A percentile compares a stretch with the other conserved stretches of the same genome.
phyloP scores from a whole-genome alignment of 2,888 invertebrate species.

The Scaptomyza cyrtandrae region DNA sequence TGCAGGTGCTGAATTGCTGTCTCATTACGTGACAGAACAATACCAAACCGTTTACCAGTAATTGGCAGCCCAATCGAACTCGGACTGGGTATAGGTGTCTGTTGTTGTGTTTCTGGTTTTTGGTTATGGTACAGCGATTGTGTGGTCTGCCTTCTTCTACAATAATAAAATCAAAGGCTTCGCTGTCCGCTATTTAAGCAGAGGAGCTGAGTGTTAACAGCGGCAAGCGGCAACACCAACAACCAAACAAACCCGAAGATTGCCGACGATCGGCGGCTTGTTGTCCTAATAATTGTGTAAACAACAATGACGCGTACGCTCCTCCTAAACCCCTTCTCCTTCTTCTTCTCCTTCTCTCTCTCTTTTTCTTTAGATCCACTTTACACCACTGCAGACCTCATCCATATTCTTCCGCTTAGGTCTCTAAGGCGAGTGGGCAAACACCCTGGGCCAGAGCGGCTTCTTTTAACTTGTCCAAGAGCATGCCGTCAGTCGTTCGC shows the following conservation, averaged over 20 bases:
- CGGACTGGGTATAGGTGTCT: conserved; percentile 10
- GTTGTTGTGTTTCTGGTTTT: conserved; percentile 1
- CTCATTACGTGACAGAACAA: conserved; percentile 73
- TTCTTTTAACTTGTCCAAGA: conserved; percentile 70
- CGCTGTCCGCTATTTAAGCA: conserved; percentile 37
- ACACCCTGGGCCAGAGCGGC: conserved; percentile 62
- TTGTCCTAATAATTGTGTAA: conserved; percentile 83
- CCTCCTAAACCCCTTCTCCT: conserved; percentile 16
- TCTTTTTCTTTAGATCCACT: conserved; percentile 3
- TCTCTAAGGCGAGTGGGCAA: conserved; percentile 61
- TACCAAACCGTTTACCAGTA: conserved; percentile 46
- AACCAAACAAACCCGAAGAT: conserved; percentile 44
- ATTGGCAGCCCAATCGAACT: conserved; percentile 39
- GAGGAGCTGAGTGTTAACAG: conserved; percentile 50
- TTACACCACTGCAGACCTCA: conserved; percentile 18
- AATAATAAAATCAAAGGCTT: conserved; percentile 49
- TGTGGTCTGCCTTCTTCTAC: conserved; percentile 45
- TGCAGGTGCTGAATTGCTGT: conserved; percentile 73
- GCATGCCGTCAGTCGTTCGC: conserved; percentile 38
- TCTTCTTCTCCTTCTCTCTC: neutral
- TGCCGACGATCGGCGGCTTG: conserved; percentile 76
- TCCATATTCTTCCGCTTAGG: conserved; percentile 2
- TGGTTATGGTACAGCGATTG: conserved; percentile 28
- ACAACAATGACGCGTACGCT: conserved; percentile 81
- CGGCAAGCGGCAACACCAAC: conserved; percentile 47